A percentile compares a stretch with the other conserved stretches of the same genome.
Evolutionary conservation across 1,140 invertebrate species (phyloP).

Genomic region (Chironomus tepperi): DNA sequence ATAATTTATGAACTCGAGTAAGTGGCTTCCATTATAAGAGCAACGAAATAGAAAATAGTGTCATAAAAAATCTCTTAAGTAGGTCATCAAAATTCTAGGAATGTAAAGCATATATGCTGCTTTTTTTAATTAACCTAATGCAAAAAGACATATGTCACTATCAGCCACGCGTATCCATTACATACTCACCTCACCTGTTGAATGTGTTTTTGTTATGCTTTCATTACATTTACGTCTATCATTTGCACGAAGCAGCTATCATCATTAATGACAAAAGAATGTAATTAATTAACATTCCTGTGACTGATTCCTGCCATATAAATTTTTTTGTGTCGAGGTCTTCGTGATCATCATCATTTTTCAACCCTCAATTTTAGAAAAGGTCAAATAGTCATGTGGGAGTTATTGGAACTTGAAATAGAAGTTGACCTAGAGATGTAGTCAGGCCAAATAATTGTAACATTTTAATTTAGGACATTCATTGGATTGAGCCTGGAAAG

Average conservation of each 20-base stretch:
- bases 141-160: not conserved
- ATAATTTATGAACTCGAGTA: not conserved
- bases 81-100: not conserved
- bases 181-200: not conserved
- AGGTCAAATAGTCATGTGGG: too few species aligned
- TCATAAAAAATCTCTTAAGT: conserved; percentile 13
- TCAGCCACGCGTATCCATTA: not conserved
- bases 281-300: not conserved
- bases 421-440: too few species aligned
- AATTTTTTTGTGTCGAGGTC: not conserved
- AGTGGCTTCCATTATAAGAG: not conserved
- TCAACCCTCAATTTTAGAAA: not conserved
- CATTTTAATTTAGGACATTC: too few species aligned
- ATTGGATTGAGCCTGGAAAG: too few species aligned
- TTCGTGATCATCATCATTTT: not conserved
- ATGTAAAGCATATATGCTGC: not conserved
- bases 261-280: not conserved
- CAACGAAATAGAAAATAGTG: not conserved
- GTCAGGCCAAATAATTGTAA: too few species aligned
- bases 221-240: not conserved
- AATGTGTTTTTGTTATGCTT: not conserved
- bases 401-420: too few species aligned
- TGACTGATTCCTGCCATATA: not conserved
- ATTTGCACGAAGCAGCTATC: not conserved
- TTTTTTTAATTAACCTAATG: conserved; percentile 14